Base-by-base conservation (phyloP, 2,888 invertebrate species). In the Lasius fuliginosus region DNA sequence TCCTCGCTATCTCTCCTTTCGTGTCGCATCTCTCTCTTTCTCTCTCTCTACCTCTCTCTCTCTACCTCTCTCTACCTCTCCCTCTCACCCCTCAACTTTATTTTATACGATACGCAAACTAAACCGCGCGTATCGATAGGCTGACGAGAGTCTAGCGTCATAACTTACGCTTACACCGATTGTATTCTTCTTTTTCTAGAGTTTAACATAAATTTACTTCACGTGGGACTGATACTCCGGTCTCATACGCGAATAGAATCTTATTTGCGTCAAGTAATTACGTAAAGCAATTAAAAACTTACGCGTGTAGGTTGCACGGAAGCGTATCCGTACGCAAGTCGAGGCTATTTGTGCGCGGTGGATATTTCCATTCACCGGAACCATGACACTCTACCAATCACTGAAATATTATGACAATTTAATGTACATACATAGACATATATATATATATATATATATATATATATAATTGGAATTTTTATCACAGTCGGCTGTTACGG, bases 1-100 rank as follows among this genome's bases (percentile, higher is more conserved):
- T 65, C 53, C 49, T 49, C 18, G 49, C 49, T 49, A 49, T 49
- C 40, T 30, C 46, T 64, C 46, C 49, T 64, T 73, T 53, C 33
- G 30, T 30, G 9, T 83, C 87, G 76, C 62, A 62, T 75, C 62
- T 81, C 83, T 40, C 79, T 76, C 86, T 58, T 82, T 68, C 84
- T 84, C 67, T 68, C 64, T 60, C 69, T 73, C 71, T 12, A 23
- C 23, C 82, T 56, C 36, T 53, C 82, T 56, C 36, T 53, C 46
- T 73, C 71, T 53, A 46, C 33, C 64, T 36, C 53, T 30, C 23
- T 30, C 71, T 27, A 64, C 30, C 30, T 56, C 27, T 58, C 65
- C 42, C 36, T 56, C 65, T 67, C 30, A 3, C 3, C 82, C 12
- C 46, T 36, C 27, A 36, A 73, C 46, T 62, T 73, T 73, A 77